Conservation (phyloP, 2,797 vertebrate species). For the Danionella dracula region DNA sequence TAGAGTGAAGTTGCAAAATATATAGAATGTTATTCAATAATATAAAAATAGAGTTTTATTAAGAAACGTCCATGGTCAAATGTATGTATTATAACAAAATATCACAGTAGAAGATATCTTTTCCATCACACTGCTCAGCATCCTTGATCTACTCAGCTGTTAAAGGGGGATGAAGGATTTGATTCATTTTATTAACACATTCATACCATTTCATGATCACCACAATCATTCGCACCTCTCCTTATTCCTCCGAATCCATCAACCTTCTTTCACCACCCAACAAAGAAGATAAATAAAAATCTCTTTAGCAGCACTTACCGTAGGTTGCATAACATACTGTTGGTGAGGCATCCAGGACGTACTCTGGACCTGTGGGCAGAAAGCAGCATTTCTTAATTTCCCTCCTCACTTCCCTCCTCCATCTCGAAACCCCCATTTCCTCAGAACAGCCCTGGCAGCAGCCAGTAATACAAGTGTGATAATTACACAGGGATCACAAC, state of each 20-base stretch:
- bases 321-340: conserved; percentile 99
- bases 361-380: conserved; percentile 88
- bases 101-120: too few relatives aligned
- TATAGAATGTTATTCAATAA: too few relatives aligned
- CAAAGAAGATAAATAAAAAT: conserved; percentile 12
- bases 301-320: conserved; percentile 78
- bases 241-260: too few relatives aligned
- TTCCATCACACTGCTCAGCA: too few relatives aligned
- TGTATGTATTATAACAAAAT: too few relatives aligned
- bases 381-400: conserved; percentile 47
- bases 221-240: conserved; percentile 20
- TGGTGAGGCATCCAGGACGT: conserved; percentile 99
- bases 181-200: too few relatives aligned
- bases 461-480: conserved; percentile 60
- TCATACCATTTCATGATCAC: too few relatives aligned
- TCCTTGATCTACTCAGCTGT: conserved; percentile 17
- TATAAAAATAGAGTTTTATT: too few relatives aligned
- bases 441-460: conserved; percentile 51
- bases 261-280: background rate
- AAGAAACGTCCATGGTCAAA: too few relatives aligned
- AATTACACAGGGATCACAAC: conserved; percentile 70
- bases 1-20: too few relatives aligned
- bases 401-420: conserved; percentile 24
- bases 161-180: conserved; percentile 15
- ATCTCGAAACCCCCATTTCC: conserved; percentile 15